Percentiles rank a stretch among this genome's conserved stretches.
phyloP scores from a whole-genome alignment of 2,888 invertebrate species.

The Brachyptera risi region DNA sequence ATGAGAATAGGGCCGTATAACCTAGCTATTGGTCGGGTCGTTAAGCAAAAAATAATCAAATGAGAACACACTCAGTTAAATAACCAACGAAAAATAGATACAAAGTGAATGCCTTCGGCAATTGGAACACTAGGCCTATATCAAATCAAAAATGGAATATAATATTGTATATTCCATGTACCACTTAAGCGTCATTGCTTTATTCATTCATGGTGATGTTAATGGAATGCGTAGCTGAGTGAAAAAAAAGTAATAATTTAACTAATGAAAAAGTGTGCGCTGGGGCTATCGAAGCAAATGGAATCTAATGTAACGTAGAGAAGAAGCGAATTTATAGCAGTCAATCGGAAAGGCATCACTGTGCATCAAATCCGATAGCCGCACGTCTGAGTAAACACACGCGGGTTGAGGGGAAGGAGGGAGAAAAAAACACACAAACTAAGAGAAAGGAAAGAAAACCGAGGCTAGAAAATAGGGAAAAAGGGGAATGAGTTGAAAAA shows the following conservation, averaged over 20 bases:
- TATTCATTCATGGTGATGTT: too few species aligned
- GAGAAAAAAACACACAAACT: background rate
- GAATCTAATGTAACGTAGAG: conserved; percentile 1
- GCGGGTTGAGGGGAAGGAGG: background rate
- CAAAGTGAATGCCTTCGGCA: too few species aligned
- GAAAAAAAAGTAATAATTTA: background rate
- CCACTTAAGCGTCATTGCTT: too few species aligned
- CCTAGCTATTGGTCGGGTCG: too few species aligned
- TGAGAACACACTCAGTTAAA: too few species aligned
- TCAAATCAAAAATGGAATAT: too few species aligned
- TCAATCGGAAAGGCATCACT: conserved; percentile 10
- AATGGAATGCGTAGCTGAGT: background rate
- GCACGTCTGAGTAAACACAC: conserved; percentile 15
- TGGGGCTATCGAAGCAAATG: background rate
- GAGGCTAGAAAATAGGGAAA: background rate
- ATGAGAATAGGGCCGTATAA: too few species aligned
- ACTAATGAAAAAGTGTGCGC: conserved; percentile 9
- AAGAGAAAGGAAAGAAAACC: background rate
- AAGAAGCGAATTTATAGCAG: background rate
- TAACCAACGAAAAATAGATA: too few species aligned
- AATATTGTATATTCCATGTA: too few species aligned
- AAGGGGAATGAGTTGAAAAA: background rate
- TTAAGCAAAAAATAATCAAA: too few species aligned
- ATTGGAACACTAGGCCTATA: too few species aligned
- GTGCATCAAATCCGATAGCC: conserved; percentile 10